Evolutionary conservation across 2,797 vertebrate species (phyloP), one percentile per base, ranked within the genome.

Genomic region (Anguilla pacifica): DNA sequence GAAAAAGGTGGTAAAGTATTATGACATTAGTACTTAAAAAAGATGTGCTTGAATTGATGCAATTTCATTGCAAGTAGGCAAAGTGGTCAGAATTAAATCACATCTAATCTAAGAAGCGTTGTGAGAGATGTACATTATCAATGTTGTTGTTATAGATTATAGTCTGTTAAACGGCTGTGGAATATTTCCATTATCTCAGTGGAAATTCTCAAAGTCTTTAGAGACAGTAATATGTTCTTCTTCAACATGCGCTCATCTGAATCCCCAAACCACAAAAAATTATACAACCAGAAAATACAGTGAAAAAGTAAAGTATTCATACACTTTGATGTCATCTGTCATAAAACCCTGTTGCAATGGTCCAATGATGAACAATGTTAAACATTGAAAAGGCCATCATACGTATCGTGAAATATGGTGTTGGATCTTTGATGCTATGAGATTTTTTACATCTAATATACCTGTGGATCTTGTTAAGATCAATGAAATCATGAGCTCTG

Each of bases 161-260:
- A 46, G 77, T 46, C 39, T 25, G 6, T 74, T 74, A 74, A 13
- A 10, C 0, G 70, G 28, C n/a, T 4, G 31, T 15, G 25, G 19
- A 81, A 51, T 19, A 49, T n/a, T 81, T 19, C 35, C 39, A 79
- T 79, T 49, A 49, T 81, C 77, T 81, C 22, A 81, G 77, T 81
- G 43, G 43, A 81, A n/a, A 81, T 19, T 51, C 39, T 51, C 19
- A 43, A 81, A 25, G 43, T 81, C 19, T n/a, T 81, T 0, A 77
- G 72, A 77, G n/a, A 19, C 77, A 49, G 77, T 22, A 81, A 49
- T 49, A 19, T 77, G 19, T 81, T 81, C 22, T 22, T 6, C 39
- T 49, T 25, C 31, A 46, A 49, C 43, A n/a, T 25, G 6, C 43
- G 7, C 77, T 81, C 11, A 81, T 81, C 39, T 49, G 77, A 81